Evolutionary conservation across 2,113 vertebrate species (phyloP), one percentile per base, ranked within the genome.

Genomic region (Tragulus kanchil): DNA sequence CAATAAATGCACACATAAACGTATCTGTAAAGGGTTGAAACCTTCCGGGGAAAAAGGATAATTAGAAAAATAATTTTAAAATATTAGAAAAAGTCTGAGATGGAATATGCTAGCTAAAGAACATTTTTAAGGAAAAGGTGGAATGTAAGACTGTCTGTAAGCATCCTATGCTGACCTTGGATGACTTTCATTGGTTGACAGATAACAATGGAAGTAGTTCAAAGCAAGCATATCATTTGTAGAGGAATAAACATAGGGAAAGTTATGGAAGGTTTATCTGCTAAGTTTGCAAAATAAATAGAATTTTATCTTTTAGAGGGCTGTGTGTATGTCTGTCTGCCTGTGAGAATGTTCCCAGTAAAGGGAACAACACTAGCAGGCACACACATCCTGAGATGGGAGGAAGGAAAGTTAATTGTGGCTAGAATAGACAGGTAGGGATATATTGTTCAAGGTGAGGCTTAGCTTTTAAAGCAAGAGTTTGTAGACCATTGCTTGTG

Each of bases 201-300:
- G 52, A 48, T 65, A 69, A 5, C 14, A 26, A 48, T 83, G 42
- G 48, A 59, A 89, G 56, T 62, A 58, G 26, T 31, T 78, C 69
- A 87, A 45, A 83, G 23, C 31, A 69, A 92, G 31, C 92, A 85
- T 81, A n/a, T 58, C 36, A 81, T 1, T 87, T 90, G 5, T 89
- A 89, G 96, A 85, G 13, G 8, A 85, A 64, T 58, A 85, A 84
- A 71, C 10, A 65, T 25, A 19, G n/a, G 12, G 54, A 71, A 89
- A 93, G 28, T 90, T 88, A 54, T 15, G 79, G 56, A 83, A 87
- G 6, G 6, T 45, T 96, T 92, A 85, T 25, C 26, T 96, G 54
- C 25, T 78, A 78, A 42, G 14, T 21, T 42, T 91, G 36, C 16
- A 79, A n/a, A 75, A 78, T 21, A 26, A 77, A 87, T 78, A 71